Conservation (phyloP, 2,113 vertebrate species). For the Helogale parvula region DNA sequence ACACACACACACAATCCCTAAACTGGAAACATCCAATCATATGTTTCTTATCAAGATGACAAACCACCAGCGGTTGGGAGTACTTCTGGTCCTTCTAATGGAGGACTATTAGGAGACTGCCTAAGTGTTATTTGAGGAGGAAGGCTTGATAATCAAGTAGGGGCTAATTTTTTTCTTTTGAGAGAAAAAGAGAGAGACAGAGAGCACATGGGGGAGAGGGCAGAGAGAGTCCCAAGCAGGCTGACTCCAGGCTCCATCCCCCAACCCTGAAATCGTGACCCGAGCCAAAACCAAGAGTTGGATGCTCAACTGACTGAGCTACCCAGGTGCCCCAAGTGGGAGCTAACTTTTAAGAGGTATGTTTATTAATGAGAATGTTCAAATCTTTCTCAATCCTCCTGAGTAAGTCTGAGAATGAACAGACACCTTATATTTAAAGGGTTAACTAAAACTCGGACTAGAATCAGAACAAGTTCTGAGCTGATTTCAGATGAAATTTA, state of each 20-base stretch:
- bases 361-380: neutral
- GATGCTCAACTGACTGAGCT: no score
- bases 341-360: neutral
- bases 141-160: neutral
- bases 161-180: neutral
- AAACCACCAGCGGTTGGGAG: neutral
- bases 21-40: neutral
- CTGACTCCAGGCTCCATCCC: no score
- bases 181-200: no score
- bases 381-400: neutral
- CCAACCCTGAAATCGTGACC: no score
- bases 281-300: no score
- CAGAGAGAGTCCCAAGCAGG: no score
- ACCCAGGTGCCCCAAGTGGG: no score
- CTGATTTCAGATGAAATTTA: no score
- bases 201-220: no score
- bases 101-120: no score
- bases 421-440: neutral
- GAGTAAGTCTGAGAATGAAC: neutral
- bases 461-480: neutral
- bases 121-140: neutral
- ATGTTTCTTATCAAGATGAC: neutral
- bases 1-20: neutral
- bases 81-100: neutral
- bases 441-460: neutral